phyloP scores from a whole-genome alignment of 1,140 invertebrate species.

The Maconellicoccus hirsutus region DNA sequence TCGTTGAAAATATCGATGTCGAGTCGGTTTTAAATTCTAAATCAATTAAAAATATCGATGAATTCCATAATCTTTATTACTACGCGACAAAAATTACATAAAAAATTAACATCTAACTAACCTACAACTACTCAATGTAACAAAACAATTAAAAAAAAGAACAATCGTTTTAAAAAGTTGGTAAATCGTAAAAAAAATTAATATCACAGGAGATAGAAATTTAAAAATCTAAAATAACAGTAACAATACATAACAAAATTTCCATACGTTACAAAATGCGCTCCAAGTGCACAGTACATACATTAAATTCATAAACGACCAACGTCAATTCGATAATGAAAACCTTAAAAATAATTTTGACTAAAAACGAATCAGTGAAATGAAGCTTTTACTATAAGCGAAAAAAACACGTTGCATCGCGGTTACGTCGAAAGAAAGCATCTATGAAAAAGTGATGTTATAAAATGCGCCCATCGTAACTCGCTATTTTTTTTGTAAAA shows the following conservation, averaged over 20 bases:
- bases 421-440: no score
- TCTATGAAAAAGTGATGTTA: no score
- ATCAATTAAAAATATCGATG: no score
- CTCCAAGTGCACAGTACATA: not conserved
- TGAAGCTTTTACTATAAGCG: no score
- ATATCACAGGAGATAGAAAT: not conserved
- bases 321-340: not conserved
- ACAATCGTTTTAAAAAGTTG: not conserved
- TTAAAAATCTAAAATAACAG: not conserved
- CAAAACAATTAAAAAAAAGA: not conserved
- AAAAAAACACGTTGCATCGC: no score
- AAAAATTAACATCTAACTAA: not conserved
- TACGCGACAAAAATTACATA: not conserved
- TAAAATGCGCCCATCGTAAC: no score
- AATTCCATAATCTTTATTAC: no score
- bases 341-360: not conserved
- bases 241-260: not conserved
- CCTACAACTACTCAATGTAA: not conserved
- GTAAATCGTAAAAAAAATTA: not conserved
- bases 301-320: not conserved
- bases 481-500: no score
- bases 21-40: no score
- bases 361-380: not conserved
- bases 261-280: not conserved
- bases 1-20: no score